Conservation (phyloP, 1,140 invertebrate species). For the Papilio machaon region DNA sequence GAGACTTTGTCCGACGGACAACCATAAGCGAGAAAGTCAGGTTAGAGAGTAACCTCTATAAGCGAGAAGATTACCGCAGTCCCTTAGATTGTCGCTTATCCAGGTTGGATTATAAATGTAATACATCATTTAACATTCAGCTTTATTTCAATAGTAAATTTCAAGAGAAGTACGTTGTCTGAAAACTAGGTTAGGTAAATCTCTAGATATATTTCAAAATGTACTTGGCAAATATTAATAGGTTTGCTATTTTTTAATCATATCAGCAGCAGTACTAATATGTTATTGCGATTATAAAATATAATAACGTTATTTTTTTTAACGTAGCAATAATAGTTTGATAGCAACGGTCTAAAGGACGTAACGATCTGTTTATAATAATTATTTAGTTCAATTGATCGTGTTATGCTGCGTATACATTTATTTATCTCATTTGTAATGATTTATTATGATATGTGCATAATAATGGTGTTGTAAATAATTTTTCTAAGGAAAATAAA, state of each 20-base stretch:
- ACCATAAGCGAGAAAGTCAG: no score
- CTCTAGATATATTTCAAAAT: no score
- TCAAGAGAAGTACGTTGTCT: no score
- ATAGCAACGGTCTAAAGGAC: not conserved
- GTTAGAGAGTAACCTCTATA: no score
- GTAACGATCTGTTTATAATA: constrained; percentile 44
- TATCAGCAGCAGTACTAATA: not conserved
- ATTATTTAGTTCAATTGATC: constrained; percentile 28
- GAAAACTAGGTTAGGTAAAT: no score
- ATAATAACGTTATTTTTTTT: not conserved
- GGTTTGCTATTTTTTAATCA: not conserved
- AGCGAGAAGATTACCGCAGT: no score
- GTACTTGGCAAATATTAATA: not conserved
- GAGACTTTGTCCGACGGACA: no score
- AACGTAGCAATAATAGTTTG: not conserved
- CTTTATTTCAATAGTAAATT: no score
- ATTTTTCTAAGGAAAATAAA: constrained; percentile 78
- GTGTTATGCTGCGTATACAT: constrained; percentile 58
- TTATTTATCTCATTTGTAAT: constrained; percentile 77
- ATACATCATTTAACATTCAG: no score
- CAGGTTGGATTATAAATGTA: no score
- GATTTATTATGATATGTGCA: constrained; percentile 76
- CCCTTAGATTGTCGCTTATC: no score
- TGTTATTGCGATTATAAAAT: not conserved
- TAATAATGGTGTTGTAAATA: constrained; percentile 79